These are phyloP conservation scores for Philhelius pedissequus DNA, from an alignment of 2,888 invertebrate species.

Conservation along the genomic window DNA sequence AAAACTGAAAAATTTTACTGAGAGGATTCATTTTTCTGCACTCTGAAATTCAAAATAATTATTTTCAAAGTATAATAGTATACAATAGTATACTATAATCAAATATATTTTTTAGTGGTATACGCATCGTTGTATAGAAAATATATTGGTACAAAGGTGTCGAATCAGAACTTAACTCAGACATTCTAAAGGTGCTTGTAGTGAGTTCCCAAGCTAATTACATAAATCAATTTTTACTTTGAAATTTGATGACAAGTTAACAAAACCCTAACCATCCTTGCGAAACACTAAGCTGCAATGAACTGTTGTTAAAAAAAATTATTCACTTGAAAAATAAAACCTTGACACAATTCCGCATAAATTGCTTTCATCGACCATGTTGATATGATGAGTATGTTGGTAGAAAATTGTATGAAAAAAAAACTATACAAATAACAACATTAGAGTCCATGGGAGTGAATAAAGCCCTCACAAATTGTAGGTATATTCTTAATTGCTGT, in stretches of 20 bases:
- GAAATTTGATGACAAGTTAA: neutral
- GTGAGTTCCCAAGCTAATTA: neutral
- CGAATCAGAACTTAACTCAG: no score
- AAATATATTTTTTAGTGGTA: no score
- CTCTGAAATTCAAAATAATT: no score
- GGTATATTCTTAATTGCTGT: slow-evolving; percentile 12
- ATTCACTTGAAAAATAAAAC: slow-evolving; percentile 15
- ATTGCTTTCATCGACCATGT: slow-evolving; percentile 10
- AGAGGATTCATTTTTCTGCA: no score
- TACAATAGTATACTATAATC: no score
- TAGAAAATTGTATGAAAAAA: neutral
- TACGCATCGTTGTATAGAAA: no score
- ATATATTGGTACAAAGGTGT: no score
- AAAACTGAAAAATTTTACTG: no score
- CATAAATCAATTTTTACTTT: neutral
- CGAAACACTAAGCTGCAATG: neutral
- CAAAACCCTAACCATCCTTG: neutral
- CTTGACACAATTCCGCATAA: slow-evolving; percentile 52
- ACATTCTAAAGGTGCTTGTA: no score
- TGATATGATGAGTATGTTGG: neutral
- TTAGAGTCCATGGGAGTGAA: slow-evolving; percentile 11
- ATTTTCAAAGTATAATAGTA: no score
- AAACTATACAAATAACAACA: slow-evolving; percentile 15
- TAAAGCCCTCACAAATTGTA: slow-evolving; percentile 1
- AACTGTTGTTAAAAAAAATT: neutral